Conservation (phyloP, 2,888 invertebrate species). For the Atherix ibis region DNA sequence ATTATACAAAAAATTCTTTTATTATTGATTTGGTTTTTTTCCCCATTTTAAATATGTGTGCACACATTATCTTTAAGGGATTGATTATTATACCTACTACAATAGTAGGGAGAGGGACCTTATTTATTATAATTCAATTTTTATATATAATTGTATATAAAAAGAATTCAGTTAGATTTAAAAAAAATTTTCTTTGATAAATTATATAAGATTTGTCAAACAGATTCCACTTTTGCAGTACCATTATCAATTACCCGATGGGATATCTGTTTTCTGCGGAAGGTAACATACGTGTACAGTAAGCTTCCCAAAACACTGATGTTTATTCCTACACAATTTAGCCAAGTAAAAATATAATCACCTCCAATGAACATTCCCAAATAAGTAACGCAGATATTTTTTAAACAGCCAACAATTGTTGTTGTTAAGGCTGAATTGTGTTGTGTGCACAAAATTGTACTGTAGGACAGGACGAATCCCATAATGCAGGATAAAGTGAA, state of each 20-base stretch:
- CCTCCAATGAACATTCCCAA: constrained; percentile 96
- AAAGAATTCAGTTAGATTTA: no score
- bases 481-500: constrained; percentile 85
- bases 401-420: constrained; percentile 93
- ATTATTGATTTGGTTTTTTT: no score
- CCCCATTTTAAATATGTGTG: no score
- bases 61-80: no score
- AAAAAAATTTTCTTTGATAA: no score
- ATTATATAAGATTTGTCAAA: no score
- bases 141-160: no score
- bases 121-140: no score
- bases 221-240: constrained; percentile 14
- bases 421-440: constrained; percentile 98
- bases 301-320: constrained; percentile 80
- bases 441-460: constrained; percentile 88
- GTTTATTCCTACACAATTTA: constrained; percentile 92
- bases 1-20: no score
- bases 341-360: constrained; percentile 87
- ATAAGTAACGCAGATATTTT: constrained; percentile 95
- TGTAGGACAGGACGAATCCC: constrained; percentile 92
- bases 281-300: constrained; percentile 75
- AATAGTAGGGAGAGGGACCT: no score
- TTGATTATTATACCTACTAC: no score
- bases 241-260: constrained; percentile 19
- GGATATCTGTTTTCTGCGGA: constrained; percentile 34